phyloP scores from a whole-genome alignment of 2,797 vertebrate species.

The Lepilemur septentrionalis region DNA sequence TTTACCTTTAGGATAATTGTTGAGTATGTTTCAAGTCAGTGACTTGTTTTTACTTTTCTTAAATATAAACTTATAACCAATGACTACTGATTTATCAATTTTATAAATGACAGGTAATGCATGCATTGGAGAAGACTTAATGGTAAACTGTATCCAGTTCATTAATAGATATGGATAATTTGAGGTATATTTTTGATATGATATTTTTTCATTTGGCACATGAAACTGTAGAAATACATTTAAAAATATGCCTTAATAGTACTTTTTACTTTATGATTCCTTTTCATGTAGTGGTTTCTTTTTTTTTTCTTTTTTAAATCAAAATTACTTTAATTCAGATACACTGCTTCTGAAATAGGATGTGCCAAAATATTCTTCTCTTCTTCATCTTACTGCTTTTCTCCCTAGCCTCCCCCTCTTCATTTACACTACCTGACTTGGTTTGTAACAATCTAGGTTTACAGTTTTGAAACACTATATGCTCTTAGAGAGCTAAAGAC shows the following conservation, averaged over 20 bases:
- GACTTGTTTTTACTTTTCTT: constrained; percentile 29
- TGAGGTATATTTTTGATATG: not conserved
- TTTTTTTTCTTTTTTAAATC: not conserved
- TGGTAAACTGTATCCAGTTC: not conserved
- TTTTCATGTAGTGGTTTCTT: not conserved
- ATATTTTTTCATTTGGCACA: not conserved
- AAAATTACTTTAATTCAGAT: constrained; percentile 14
- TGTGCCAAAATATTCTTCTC: not conserved
- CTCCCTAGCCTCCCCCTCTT: not conserved
- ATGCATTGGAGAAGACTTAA: not conserved
- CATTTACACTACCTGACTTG: not conserved
- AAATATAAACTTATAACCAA: not conserved
- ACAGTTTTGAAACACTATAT: not conserved
- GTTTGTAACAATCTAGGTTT: not conserved
- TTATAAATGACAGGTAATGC: not conserved
- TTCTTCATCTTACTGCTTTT: not conserved
- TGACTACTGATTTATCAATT: not conserved
- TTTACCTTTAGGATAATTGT: not conserved
- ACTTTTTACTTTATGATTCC: not conserved
- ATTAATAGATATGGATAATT: not conserved
- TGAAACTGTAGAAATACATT: not conserved
- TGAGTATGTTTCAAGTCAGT: not conserved
- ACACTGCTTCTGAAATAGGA: not conserved
- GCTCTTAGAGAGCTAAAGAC: not conserved
- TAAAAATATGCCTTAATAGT: not conserved